phyloP scores from a whole-genome alignment of 2,113 vertebrate genomes.

The Corynorhinus townsendii region DNA sequence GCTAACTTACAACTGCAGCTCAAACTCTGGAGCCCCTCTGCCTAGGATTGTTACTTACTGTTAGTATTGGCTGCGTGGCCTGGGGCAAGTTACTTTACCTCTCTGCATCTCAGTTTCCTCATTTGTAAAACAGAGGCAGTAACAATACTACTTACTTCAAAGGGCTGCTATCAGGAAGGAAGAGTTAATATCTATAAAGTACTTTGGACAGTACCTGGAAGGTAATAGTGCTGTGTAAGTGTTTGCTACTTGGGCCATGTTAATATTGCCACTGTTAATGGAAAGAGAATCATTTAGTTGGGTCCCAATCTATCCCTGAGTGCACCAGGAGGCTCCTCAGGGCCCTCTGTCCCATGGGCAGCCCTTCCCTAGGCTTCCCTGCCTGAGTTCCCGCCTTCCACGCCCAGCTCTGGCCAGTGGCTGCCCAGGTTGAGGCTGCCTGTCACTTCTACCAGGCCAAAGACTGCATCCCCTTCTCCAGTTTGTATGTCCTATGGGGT shows the following conservation, averaged over 20 bases:
- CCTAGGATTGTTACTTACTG: not conserved
- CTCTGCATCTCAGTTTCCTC: not conserved
- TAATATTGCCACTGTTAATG: not conserved
- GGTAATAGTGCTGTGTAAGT: fast-evolving
- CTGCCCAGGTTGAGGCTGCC: not conserved
- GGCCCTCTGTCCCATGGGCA: constrained; percentile 65
- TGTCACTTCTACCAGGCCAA: not conserved
- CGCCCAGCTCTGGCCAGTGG: constrained; percentile 7
- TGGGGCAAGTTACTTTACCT: not conserved
- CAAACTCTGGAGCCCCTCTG: not conserved
- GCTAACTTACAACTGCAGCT: not conserved
- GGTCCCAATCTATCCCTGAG: constrained; percentile 32
- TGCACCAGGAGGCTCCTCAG: constrained; percentile 60
- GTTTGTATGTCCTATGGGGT: constrained; percentile 27
- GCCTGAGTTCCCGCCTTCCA: constrained; percentile 10
- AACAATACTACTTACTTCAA: not conserved
- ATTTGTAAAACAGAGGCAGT: not conserved
- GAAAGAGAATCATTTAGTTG: not conserved
- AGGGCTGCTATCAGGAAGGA: not conserved
- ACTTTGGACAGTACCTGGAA: not conserved
- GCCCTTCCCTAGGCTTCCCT: constrained; percentile 71
- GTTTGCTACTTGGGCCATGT: not conserved
- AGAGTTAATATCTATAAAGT: not conserved
- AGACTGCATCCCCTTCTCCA: not conserved
- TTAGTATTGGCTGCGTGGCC: not conserved